Percentiles rank a stretch among this genome's conserved stretches.
Conservation (phyloP, 2,113 vertebrate species). For the Siniperca chuatsi region DNA sequence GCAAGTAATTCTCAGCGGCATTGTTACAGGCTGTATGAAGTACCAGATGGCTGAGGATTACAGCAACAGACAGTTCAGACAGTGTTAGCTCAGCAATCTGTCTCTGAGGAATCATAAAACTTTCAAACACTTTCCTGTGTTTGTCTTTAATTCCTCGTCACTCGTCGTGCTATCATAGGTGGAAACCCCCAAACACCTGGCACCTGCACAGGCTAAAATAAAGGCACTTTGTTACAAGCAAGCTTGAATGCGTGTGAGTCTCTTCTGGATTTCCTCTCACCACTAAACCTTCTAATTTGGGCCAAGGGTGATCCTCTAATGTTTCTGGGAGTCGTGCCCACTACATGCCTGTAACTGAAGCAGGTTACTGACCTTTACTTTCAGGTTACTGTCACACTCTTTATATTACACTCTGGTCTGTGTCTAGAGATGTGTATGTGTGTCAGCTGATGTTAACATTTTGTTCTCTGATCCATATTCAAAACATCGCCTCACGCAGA, state of each 20-base stretch:
- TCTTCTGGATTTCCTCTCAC: not conserved
- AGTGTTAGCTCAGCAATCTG: not conserved
- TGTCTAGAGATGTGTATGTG: not conserved
- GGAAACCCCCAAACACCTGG: not conserved
- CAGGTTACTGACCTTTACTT: constrained; percentile 54
- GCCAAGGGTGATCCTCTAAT: constrained; percentile 24
- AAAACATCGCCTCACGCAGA: not conserved
- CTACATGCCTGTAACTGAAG: constrained; percentile 40
- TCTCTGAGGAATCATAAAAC: constrained; percentile 8
- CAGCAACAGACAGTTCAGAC: constrained; percentile 25
- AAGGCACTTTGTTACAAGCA: not conserved
- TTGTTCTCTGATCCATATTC: not conserved
- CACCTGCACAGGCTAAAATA: not conserved
- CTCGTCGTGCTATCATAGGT: too few relatives aligned
- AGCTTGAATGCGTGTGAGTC: not conserved
- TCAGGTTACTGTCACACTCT: constrained; percentile 4
- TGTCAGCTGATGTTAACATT: constrained; percentile 27
- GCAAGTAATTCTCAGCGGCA: not conserved
- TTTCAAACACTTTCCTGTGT: constrained; percentile 1
- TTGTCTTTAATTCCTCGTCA: constrained; percentile 2
- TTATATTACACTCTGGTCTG: not conserved
- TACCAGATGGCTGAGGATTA: constrained; percentile 55
- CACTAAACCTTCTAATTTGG: constrained; percentile 18
- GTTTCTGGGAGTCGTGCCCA: constrained; percentile 11
- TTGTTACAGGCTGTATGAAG: not conserved